Evolutionary conservation across 1,140 invertebrate species (phyloP).

Genomic region (Zophobas morio): DNA sequence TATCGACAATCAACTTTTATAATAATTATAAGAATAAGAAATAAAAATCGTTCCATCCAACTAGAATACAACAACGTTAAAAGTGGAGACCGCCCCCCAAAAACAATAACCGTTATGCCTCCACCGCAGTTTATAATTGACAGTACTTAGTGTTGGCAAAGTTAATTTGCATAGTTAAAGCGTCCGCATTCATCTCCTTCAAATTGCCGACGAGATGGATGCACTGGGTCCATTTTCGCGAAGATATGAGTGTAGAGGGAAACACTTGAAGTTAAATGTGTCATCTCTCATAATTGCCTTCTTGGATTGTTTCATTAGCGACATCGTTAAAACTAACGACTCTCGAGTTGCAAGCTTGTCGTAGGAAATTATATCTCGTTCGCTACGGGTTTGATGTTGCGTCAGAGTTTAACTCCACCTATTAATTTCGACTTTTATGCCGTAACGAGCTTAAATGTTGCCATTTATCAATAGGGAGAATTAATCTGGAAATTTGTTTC

Average conservation of each 20-base stretch:
- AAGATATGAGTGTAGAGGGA: conserved; percentile 57
- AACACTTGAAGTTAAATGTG: conserved; percentile 58
- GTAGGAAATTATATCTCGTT: conserved; percentile 57
- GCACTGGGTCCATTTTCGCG: conserved; percentile 50
- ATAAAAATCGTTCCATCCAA: too few species aligned
- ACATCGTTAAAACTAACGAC: conserved; percentile 65
- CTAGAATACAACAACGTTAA: too few species aligned
- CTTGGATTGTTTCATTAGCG: conserved; percentile 66
- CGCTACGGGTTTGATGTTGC: conserved; percentile 34
- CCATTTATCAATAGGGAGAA: too few species aligned
- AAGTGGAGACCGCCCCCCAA: neutral
- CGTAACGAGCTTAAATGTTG: neutral
- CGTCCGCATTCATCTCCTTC: conserved; percentile 41
- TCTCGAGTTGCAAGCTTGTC: conserved; percentile 57
- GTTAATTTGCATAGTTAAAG: conserved; percentile 42
- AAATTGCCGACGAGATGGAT: conserved; percentile 48
- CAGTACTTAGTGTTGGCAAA: conserved; percentile 41
- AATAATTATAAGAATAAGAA: too few species aligned
- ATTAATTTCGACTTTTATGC: conserved; percentile 16
- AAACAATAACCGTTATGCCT: conserved; percentile 36
- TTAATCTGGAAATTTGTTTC: neutral
- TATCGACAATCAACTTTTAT: too few species aligned
- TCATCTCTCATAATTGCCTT: conserved; percentile 65
- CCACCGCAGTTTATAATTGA: conserved; percentile 41
- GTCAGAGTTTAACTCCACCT: conserved; percentile 14